These are phyloP conservation scores for Thymelicus acteon DNA, from an alignment of 2,888 invertebrate genomes.

Conservation along the genomic window DNA sequence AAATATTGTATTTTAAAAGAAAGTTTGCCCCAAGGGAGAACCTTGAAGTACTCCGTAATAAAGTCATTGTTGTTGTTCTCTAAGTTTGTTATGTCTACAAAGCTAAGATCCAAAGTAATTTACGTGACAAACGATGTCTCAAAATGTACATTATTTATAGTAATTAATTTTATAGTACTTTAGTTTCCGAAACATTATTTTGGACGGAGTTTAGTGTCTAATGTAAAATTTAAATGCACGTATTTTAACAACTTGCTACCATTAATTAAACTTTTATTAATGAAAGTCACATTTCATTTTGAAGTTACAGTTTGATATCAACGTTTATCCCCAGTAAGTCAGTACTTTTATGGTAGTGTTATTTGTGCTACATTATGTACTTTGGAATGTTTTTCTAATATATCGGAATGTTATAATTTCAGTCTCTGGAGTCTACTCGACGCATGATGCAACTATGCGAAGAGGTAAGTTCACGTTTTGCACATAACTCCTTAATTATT, in stretches of 20 bases:
- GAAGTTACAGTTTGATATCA: constrained; percentile 1
- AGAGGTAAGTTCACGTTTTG: constrained; percentile 88
- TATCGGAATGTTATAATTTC: constrained; percentile 72
- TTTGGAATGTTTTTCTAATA: background rate
- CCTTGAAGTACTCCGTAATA: constrained; percentile 2
- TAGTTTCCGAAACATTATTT: background rate
- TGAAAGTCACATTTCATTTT: background rate
- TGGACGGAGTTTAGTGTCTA: no score
- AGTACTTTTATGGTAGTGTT: background rate
- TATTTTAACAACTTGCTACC: background rate
- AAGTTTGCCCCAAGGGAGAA: background rate
- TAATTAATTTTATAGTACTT: background rate
- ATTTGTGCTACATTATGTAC: background rate
- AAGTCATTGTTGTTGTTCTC: background rate
- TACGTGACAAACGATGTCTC: background rate
- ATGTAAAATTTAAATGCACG: background rate
- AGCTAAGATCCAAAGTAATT: background rate
- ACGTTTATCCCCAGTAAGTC: constrained; percentile 1
- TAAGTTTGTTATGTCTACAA: background rate
- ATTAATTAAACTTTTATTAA: background rate
- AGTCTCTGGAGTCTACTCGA: constrained; percentile 96
- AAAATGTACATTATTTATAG: background rate
- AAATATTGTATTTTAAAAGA: background rate
- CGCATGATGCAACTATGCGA: constrained; percentile 97
- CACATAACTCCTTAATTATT: constrained; percentile 5